phyloP scores from a whole-genome alignment of 2,113 vertebrate species.

The Meles meles region DNA sequence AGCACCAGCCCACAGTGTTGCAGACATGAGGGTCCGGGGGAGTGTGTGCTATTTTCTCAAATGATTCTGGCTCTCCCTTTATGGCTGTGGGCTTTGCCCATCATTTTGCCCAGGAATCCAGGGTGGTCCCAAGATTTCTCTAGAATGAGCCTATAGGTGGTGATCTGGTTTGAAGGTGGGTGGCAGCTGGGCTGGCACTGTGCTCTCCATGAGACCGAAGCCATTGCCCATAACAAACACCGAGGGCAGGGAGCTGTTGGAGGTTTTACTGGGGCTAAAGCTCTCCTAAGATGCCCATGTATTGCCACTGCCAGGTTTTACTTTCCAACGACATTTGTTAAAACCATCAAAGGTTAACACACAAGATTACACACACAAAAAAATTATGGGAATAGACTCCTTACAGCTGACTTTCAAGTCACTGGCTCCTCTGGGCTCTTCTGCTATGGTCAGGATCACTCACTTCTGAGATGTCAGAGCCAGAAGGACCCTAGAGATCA shows the following conservation, averaged over 20 bases:
- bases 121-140: not conserved
- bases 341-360: not conserved
- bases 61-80: not conserved
- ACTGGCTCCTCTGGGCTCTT: not conserved
- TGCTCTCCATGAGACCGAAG: not conserved
- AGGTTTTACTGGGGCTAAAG: not conserved
- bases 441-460: not conserved
- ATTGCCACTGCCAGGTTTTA: not conserved
- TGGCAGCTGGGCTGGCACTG: not conserved
- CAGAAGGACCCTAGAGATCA: not conserved
- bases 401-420: not conserved
- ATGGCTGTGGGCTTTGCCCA: not conserved
- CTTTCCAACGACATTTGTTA: not conserved
- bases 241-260: not conserved
- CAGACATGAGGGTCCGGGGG: rapidly evolving
- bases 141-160: not conserved
- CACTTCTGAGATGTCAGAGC: not conserved
- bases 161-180: not conserved
- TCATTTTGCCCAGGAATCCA: not conserved
- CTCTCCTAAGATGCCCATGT: not conserved
- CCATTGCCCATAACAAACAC: not conserved
- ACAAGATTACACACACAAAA: not conserved
- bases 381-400: not conserved
- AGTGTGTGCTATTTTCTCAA: not conserved
- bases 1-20: not conserved